Evolutionary conservation across 2,888 invertebrate species (phyloP), one percentile per base, ranked within the genome.

Genomic region (Germaria angustata): DNA sequence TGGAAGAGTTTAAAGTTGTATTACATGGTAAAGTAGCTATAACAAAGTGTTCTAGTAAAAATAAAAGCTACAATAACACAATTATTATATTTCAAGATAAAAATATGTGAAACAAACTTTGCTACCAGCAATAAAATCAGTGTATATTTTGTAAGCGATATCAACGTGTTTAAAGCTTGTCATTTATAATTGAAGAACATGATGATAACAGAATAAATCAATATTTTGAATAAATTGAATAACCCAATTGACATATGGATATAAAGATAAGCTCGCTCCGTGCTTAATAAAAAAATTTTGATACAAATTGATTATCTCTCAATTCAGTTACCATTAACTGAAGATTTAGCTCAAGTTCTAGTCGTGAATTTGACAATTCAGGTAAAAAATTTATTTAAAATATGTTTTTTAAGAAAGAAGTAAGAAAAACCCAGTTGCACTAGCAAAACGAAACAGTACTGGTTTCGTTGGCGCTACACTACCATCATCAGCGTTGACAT

Each of bases 181-280:
- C 44, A 53, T 53, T 69, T 53, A 34, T 63, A 69, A 78, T 78
- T 63, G 53, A 63, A 36, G 13, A 69, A 71, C 77, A 78, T 46
- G 22, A 20, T 41, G 77, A 78, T 78, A 78, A 69, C 24, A 44
- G n/a, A 28, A 66, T 15, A 44, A 57, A 59, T 24, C n/a, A 57
- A 36, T 41, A 15, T 41, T 22, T 36, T 57, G 13, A 20, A 57
- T 36, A 57, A 36, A 13, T 36, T 55, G 2, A 24, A 49, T 41
- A 46, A 49, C 46, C 65, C 65, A 66, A n/a, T 5, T 22, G 34
- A 51, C 36, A 46, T 36, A 24, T 59, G 6, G 7, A 6, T 51
- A 3, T 13, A 11, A 49, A 6, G 20, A 44, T n/a, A 46, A 20
- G 20, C 0, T 51, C n/a, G 6, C 8, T 28, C n/a, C n/a, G n/a